Base-by-base conservation (phyloP, 2,888 invertebrate genomes). In the Callyntrura sp. region DNA sequence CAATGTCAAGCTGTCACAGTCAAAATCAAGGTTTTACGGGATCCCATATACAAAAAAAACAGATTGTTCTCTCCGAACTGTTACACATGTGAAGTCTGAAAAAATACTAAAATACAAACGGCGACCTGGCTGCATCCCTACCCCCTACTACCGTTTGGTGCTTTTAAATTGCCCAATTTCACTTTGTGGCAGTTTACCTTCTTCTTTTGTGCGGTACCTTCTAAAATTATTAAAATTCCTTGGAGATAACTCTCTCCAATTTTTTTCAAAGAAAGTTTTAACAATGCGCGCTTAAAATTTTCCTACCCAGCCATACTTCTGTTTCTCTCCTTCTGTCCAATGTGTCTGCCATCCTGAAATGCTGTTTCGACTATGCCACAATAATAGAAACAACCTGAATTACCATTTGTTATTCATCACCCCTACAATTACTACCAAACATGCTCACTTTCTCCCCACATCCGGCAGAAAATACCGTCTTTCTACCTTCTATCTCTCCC, bases 381-480 rank as follows among this genome's bases (percentile, higher is more conserved):
- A 76, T 4, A 51, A 62, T 23, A 25, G 4, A 51, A 76, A 57
- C 57, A 79, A n/a, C n/a, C n/a, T 76, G 76, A 23, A 68, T 51
- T 28, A 73, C 73, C 84, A 84, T 84, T 84, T 84, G 84, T 84
- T 84, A 73, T 84, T 84, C 84, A 84, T 70, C 73, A 84, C 55
- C 48, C 55, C 25, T 35, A 8, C 48, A 28, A 83, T 62, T 82
- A 62, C 62, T 68, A 12, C 0, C 51, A 23, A 4, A 68, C n/a
- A 9, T 28, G 4, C 4, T 57, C 8, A n/a, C 57, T 14, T 55
- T 55, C 23, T 14, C 9, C 45, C 68, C 35, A 81, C 35, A 55
- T 78, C 57, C 55, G 78, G 78, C 28, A 57, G 57, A 78, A 78
- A 57, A 78, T 35, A 78, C 28, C 17, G 57, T 28, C 2, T 35